These are phyloP conservation scores for Psittacara wagleri DNA, from an alignment of 2,113 vertebrate species.

Conservation along the genomic window DNA sequence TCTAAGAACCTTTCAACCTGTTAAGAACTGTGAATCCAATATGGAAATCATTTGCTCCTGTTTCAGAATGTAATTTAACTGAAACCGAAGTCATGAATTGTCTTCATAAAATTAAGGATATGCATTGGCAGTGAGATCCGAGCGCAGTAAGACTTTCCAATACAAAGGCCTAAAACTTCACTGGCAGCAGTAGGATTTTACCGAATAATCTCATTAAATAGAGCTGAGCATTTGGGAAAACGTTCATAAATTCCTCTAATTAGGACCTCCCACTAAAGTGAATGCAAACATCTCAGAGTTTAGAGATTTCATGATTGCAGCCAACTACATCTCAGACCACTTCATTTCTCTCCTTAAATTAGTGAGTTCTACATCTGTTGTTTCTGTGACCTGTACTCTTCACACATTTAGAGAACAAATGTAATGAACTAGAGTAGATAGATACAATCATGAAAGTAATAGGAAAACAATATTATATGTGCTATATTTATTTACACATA, in stretches of 20 bases:
- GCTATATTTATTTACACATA: background rate
- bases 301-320: background rate
- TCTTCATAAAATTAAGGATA: background rate
- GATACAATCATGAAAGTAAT: fast-evolving
- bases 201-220: background rate
- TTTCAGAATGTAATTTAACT: background rate
- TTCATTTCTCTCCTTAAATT: background rate
- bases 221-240: background rate
- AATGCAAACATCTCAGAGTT: background rate
- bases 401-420: background rate
- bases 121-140: background rate
- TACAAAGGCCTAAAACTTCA: background rate
- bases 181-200: background rate
- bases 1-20: background rate
- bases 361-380: background rate
- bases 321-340: background rate
- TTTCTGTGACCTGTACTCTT: background rate
- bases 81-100: background rate
- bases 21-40: background rate
- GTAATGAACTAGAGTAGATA: background rate
- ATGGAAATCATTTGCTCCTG: fast-evolving
- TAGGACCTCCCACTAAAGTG: background rate
- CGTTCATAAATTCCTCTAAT: background rate
- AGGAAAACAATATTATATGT: background rate
- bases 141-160: background rate